Percentiles rank a stretch among this genome's conserved stretches.
These are phyloP conservation scores for Chloropsis cyanopogon DNA, from an alignment of 2,113 vertebrate genomes.

Conservation along the genomic window DNA sequence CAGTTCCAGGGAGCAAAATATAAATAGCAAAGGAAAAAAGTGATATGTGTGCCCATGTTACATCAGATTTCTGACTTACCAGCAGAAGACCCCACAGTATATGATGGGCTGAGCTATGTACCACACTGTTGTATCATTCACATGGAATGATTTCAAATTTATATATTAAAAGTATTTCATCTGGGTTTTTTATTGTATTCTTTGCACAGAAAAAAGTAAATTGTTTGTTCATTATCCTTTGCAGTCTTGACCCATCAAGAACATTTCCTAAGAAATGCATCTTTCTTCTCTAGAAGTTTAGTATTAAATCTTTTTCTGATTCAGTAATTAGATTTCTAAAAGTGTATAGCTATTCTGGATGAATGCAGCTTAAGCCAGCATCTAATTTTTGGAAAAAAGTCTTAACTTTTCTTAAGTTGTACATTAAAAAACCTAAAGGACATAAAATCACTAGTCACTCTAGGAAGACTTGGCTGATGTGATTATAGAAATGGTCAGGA, in stretches of 20 bases:
- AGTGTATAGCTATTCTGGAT: background rate
- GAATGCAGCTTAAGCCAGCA: background rate
- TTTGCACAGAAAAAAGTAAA: background rate
- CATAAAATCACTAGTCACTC: slow-evolving; percentile 40
- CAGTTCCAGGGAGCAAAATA: slow-evolving; percentile 34
- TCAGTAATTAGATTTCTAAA: background rate
- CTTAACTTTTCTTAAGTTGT: background rate
- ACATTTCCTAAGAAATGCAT: background rate
- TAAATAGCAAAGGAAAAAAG: slow-evolving; percentile 30
- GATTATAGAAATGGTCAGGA: slow-evolving; percentile 29
- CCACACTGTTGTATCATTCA: background rate
- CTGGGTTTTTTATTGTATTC: background rate
- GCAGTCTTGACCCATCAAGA: background rate
- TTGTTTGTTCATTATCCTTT: slow-evolving; percentile 9
- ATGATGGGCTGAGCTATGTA: background rate
- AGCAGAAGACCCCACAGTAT: slow-evolving; percentile 6
- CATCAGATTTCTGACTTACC: slow-evolving; percentile 34
- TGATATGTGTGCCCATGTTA: slow-evolving; percentile 2
- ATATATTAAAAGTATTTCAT: background rate
- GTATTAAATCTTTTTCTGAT: background rate
- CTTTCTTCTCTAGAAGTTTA: background rate
- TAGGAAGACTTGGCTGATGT: slow-evolving; percentile 22
- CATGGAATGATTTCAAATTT: background rate
- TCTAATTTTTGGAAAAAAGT: background rate
- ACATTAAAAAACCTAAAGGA: background rate